These are phyloP conservation scores for Oreochromis spilurus DNA, from an alignment of 2,113 vertebrate species.

Conservation along the genomic window DNA sequence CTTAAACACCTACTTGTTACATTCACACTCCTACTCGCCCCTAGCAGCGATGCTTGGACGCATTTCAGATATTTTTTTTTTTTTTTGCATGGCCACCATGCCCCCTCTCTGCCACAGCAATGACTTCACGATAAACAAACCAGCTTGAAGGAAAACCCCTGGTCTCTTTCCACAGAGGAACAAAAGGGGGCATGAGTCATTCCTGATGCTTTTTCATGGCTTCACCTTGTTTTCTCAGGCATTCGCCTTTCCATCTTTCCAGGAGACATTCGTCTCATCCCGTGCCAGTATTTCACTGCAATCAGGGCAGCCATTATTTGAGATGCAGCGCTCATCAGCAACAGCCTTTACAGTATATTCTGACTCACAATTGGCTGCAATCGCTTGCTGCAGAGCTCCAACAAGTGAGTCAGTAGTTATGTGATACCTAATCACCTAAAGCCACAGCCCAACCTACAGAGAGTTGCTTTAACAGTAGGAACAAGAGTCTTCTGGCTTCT, in stretches of 20 bases:
- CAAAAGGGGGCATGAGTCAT: constrained; percentile 42
- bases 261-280: constrained; percentile 39
- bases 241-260: constrained; percentile 33
- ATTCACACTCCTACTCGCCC: constrained; percentile 68
- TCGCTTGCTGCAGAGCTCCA: background rate
- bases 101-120: constrained; percentile 23
- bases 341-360: background rate
- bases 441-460: constrained; percentile 2
- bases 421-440: constrained; percentile 65
- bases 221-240: constrained; percentile 52
- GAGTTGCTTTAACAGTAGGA: constrained; percentile 12
- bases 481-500: background rate
- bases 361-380: constrained; percentile 38
- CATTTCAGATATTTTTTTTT: constrained; percentile 71
- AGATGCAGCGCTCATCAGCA: constrained; percentile 14
- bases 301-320: constrained; percentile 39
- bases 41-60: constrained; percentile 65
- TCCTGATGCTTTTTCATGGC: background rate
- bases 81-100: constrained; percentile 42
- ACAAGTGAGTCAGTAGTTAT: constrained; percentile 53
- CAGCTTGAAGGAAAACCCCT: constrained; percentile 46
- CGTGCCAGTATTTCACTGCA: constrained; percentile 38
- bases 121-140: constrained; percentile 71
- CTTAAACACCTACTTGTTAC: constrained; percentile 63
- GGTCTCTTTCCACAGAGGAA: constrained; percentile 23